Conservation (phyloP, 2,113 vertebrate genomes). For the Recurvirostra avosetta region DNA sequence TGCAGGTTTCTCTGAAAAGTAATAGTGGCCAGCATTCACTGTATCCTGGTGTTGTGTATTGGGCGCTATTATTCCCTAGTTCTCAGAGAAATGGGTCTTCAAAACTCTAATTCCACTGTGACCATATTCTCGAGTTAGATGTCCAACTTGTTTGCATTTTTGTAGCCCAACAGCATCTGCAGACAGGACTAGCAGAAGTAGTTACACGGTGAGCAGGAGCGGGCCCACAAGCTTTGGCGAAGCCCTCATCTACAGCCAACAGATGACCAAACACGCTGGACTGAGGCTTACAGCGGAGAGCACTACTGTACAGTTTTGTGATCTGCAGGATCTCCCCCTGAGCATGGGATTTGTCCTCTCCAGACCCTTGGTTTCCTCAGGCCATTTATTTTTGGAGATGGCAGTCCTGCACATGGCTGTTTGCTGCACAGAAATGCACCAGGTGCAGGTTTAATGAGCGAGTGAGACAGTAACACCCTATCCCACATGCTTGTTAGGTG, state of each 20-base stretch:
- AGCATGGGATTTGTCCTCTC: background rate
- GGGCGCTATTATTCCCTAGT: background rate
- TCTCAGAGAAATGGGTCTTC: background rate
- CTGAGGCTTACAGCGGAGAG: background rate
- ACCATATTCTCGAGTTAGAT: background rate
- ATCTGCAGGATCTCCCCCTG: background rate
- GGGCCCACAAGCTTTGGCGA: background rate
- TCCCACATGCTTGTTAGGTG: background rate
- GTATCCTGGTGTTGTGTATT: background rate
- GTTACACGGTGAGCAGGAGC: background rate
- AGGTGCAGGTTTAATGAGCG: background rate
- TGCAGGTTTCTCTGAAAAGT: background rate
- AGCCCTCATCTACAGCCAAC: background rate
- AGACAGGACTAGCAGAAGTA: background rate
- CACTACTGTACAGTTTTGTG: background rate
- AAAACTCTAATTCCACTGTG: background rate
- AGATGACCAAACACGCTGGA: rapidly evolving
- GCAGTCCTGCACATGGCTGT: background rate
- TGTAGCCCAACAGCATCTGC: background rate
- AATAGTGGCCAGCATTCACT: background rate
- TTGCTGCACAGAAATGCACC: background rate
- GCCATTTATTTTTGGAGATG: background rate
- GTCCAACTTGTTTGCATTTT: background rate
- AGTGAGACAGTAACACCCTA: background rate
- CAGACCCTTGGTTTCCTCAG: background rate